Base-by-base conservation (phyloP, 2,888 invertebrate genomes). In the Alloplasta piceator region DNA sequence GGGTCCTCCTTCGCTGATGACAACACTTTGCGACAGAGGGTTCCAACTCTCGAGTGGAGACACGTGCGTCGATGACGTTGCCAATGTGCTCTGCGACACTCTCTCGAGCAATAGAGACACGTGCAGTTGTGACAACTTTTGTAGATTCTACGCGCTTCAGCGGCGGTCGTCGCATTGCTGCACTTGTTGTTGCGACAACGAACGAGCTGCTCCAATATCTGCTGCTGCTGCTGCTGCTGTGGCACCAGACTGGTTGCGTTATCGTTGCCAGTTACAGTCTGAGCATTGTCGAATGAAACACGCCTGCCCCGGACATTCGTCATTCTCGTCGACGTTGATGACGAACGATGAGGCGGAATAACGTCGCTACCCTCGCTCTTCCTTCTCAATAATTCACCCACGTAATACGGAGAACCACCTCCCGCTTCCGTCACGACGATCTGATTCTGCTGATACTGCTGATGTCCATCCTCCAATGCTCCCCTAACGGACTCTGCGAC, bases 71-170 rank as follows among this genome's bases (percentile, higher is more conserved):
- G 95, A 91, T 99, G 99, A 87, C 96, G 96, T 90, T 97, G 97
- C 98, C 98, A 98, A 91, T 99, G 98, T 10, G 96, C 95, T 81
- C 97, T 94, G 36, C 99, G 95, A 92, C 98, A 99, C 88, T 97
- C 96, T 80, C 97, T 94, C 81, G 98, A 97, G 93, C 99, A 99
- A 93, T 99, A 99, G 89, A 97, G 95, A 89, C 98, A 97, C 86
- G 97, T 96, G 93, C 99, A 99, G 92, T 98, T 98, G 93, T 98
- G 98, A 92, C 98, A 98, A 87, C 96, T 97, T 92, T 98, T 98
- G 94, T 96, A 98, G 87, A 95, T 94, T 86, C 95, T 94, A 85
- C 96, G 95, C 80, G 98, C 98, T 86, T 97, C 96, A 78, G 94
- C 93, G 75, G 96, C 92, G 2, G 94, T 95, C 63, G 96, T 94